Base-by-base conservation (phyloP, 1,140 invertebrate species). In the Papilio helenus region DNA sequence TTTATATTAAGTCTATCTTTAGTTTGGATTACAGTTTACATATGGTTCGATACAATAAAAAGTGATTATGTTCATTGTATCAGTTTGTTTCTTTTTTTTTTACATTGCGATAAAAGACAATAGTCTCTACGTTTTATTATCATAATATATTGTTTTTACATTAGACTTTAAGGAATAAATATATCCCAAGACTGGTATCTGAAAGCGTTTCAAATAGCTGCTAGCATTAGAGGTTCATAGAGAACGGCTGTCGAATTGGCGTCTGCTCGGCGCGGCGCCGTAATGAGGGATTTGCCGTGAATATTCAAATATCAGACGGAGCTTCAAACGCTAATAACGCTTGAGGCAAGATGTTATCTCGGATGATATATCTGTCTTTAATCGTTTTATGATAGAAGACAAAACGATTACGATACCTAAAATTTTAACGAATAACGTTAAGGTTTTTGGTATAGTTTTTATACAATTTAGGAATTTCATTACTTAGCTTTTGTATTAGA, bases 211-310 rank as follows among this genome's bases (percentile, higher is more conserved):
- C 61, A 29, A 65, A 65, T 65, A 65, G 61, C 23, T 65, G 10
- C 10, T 61, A 65, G 26, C 5, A 65, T 58, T 58, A 58, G 55
- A 58, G 18, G 55, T 23, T 65, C 26, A 29, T 29, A 65, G 23
- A 10, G 58, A 65, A 65, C 61, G 23, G n/a, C 61, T 65, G 61
- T 65, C 8, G 26, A 65, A 65, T 65, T 5, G 23, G 61, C 61
- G 61, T 16, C 14, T 29, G 23, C 61, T 61, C 58, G 23, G 26
- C 61, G 61, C 5, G 3, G 23, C 61, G 23, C 61, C 23, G 61
- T 65, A 65, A 65, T 65, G 61, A 65, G 61, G 61, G 61, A 65
- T 65, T 65, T 65, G 26, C 23, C 61, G 61, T 29, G 61, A 65
- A 65, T 65, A 65, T 65, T 65, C 61, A 65, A 65, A 65, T 65